Conservation (phyloP, 1,140 invertebrate genomes). For the Drosophila nigromelanica region DNA sequence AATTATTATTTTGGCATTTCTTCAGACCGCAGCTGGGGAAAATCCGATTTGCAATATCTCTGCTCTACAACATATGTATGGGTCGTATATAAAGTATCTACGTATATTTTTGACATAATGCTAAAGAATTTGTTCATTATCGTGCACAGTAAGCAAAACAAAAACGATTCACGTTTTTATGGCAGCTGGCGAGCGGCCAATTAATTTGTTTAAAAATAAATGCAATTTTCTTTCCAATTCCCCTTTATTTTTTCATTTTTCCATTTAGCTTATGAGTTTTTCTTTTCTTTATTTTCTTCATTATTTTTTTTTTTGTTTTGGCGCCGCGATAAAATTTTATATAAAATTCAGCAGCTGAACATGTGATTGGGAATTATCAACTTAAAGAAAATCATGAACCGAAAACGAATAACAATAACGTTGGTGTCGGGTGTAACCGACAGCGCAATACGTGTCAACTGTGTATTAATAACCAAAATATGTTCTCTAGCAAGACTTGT, state of each 20-base stretch:
- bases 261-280: conserved; percentile 21
- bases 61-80: not conserved
- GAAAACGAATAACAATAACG: too few relatives aligned
- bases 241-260: conserved; percentile 26
- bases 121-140: conserved; percentile 21
- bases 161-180: conserved; percentile 78
- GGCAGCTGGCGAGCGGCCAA: conserved; percentile 66
- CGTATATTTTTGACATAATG: conserved; percentile 35
- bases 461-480: too few relatives aligned
- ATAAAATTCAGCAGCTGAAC: conserved; percentile 25
- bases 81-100: not conserved
- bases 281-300: conserved; percentile 22
- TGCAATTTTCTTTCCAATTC: conserved; percentile 48
- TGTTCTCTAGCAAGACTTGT: too few relatives aligned
- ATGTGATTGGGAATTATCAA: conserved; percentile 34
- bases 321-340: conserved; percentile 56
- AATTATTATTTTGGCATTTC: conserved; percentile 29
- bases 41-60: conserved; percentile 35
- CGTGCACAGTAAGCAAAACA: conserved; percentile 37
- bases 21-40: conserved; percentile 14
- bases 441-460: too few relatives aligned
- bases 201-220: conserved; percentile 80
- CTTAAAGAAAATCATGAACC: conserved; percentile 1
- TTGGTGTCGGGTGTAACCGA: not conserved
- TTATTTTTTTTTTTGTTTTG: conserved; percentile 29